Evolutionary conservation across 2,888 invertebrate genomes (phyloP), one percentile per base, ranked within the genome.

Genomic region (Melipona beecheii): DNA sequence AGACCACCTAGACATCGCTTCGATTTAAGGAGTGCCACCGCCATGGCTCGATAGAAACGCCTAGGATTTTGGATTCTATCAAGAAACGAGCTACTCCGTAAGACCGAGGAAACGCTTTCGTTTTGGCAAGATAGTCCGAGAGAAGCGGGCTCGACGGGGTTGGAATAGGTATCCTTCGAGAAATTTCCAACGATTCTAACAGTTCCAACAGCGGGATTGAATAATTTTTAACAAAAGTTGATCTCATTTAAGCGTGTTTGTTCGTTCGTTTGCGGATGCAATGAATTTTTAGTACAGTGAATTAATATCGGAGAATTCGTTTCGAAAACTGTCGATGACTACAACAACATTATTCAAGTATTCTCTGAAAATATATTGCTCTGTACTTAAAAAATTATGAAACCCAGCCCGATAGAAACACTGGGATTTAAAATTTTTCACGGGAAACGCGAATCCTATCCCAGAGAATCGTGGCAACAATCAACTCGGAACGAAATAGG

Each of bases 11-110:
- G 90, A 91, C 89, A 82, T 87, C 84, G 88, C 84, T 89, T 90
- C 91, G 91, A 91, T 91, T 91, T 91, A 90, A 91, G 89, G 88
- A 91, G 90, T 89, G 84, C 86, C 83, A 83, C 79, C 85, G 80
- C 85, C 78, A 79, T 72, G 84, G 83, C 86, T 73, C 80, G 81
- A 79, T 82, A 81, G 87, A 87, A 89, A 88, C 83, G 85, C 85
- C 9, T 87, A 86, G 87, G 89, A 91, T 91, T 91, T 91, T 89
- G 90, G 89, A 91, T 91, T 88, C 90, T 91, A 83, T 87, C 88
- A 68, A 72, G 75, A 78, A 85, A 88, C 85, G 84, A 85, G 43
- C 74, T 84, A 78, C 52, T 54, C 36, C 27, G 6, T 43, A 58
- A 62, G 65, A 64, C 83, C 84, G 86, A 86, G 81, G 82, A 88